A percentile compares a stretch with the other conserved stretches of the same genome.
These are phyloP conservation scores for Epinephelus awoara DNA, from an alignment of 2,797 vertebrate species.

Conservation along the genomic window DNA sequence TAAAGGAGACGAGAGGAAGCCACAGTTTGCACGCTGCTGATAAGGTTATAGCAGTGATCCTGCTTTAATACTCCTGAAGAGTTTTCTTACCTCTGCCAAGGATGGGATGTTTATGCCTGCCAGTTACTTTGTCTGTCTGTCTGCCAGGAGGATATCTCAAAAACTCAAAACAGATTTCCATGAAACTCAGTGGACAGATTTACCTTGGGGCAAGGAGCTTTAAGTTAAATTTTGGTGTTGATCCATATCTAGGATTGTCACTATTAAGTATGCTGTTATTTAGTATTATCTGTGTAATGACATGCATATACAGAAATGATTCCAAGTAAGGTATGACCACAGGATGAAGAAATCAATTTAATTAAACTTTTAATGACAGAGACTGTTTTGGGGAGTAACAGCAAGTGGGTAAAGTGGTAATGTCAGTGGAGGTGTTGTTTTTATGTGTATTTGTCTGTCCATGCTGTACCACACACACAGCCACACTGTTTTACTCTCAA, in stretches of 20 bases:
- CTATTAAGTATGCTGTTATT: slow-evolving; percentile 26
- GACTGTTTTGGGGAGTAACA: not conserved
- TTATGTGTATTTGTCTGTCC: not conserved
- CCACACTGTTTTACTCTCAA: not conserved
- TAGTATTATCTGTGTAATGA: slow-evolving; percentile 26
- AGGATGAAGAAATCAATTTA: slow-evolving; percentile 17
- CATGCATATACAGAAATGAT: not conserved
- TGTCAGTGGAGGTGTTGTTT: not conserved
- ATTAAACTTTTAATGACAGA: slow-evolving; percentile 23
- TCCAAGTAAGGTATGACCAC: slow-evolving; percentile 28
- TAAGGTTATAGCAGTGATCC: slow-evolving; percentile 66
- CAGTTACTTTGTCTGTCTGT: slow-evolving; percentile 62
- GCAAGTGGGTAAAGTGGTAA: not conserved
- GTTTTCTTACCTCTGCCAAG: slow-evolving; percentile 67
- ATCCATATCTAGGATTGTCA: slow-evolving; percentile 31
- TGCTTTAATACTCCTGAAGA: slow-evolving; percentile 63
- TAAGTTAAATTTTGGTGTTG: slow-evolving; percentile 33
- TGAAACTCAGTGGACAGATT: slow-evolving; percentile 54
- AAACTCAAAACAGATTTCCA: slow-evolving; percentile 50
- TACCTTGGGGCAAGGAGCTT: slow-evolving; percentile 35
- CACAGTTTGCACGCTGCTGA: slow-evolving; percentile 67
- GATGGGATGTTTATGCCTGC: slow-evolving; percentile 66
- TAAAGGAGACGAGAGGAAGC: slow-evolving; percentile 34
- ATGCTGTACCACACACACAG: not conserved
- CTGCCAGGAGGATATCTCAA: slow-evolving; percentile 66